These are phyloP conservation scores for Tetragnatha versicolor DNA, from an alignment of 1,140 invertebrate species.

Conservation along the genomic window DNA sequence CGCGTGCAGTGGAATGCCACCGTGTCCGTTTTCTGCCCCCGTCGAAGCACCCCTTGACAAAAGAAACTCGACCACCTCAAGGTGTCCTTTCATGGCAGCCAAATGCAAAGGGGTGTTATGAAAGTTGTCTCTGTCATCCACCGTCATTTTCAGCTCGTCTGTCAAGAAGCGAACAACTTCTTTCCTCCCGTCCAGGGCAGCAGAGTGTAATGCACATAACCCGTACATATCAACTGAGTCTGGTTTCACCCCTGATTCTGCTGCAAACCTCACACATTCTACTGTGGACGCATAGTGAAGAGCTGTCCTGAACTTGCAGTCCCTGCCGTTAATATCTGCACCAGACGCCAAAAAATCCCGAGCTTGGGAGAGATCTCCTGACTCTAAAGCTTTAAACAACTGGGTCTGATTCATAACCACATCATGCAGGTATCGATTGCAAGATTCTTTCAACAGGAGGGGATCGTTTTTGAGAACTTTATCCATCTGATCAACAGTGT, in stretches of 20 bases:
- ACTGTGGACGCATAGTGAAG: constrained; percentile 37
- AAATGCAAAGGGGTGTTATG: constrained; percentile 30
- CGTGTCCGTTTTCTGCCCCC: background rate
- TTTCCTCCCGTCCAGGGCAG: background rate
- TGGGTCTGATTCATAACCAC: background rate
- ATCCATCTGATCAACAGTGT: background rate
- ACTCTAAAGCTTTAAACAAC: too few relatives aligned
- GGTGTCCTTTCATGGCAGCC: constrained; percentile 38
- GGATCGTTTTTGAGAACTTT: background rate
- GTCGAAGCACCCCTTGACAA: background rate
- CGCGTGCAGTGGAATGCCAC: background rate
- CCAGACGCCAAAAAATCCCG: too few relatives aligned
- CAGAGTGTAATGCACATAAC: constrained; percentile 19
- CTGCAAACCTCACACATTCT: constrained; percentile 3
- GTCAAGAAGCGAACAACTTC: constrained; percentile 13
- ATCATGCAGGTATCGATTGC: background rate
- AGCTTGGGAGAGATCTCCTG: too few relatives aligned
- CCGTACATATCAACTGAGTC: background rate
- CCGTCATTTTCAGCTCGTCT: background rate
- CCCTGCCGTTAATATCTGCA: constrained; percentile 1
- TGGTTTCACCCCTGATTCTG: background rate
- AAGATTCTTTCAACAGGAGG: background rate
- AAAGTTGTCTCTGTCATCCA: background rate
- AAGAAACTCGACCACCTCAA: background rate
- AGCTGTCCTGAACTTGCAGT: background rate